Evolutionary conservation across 2,797 vertebrate species (phyloP), one percentile per base, ranked within the genome.

Genomic region (Nannoperca obscura): DNA sequence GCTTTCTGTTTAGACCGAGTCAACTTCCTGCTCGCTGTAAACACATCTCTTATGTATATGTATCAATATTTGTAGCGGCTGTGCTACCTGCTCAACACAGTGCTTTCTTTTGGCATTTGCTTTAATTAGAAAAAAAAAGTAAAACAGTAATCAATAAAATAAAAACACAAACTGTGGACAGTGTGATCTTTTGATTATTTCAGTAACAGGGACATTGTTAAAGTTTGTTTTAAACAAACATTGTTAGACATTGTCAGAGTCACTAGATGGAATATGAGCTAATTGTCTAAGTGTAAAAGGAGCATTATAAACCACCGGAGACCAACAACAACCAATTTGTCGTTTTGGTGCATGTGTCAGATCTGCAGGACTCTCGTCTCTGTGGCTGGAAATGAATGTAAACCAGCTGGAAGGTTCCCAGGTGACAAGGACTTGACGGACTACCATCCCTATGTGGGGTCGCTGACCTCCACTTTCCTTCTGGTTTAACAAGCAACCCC

Each of bases 381-480:
- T 52, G 60, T 68, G 3, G 53, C 11, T 20, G 52, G 59, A 72
- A 71, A 34, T 72, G 58, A 82, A 80, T 64, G 42, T 64, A 59
- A 85, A 69, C 0, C 69, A 53, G 27, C 52, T 8, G 9, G 27
- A 67, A 71, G 74, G 66, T 75, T 72, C 74, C 74, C 84, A 75
- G 82, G 84, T 86, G 85, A 80, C 60, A 34, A 27, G 17, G 53
- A 68, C 57, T 44, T 85, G 87, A 91, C 22, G 40, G 78, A 84
- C 78, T 30, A 70, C 70, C 30, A 17, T 85, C 81, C 68, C 54
- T 46, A 66, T 75, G 81, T 40, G 63, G 59, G 73, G 80, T 88
- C 71, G 6, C 55, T 75, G 88, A 91, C 90, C 89, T 88, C 78
- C 74, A 74, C 89, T 87, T 80, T 84, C 70, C 59, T 80, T 84